Evolutionary conservation across 2,113 vertebrate genomes (phyloP).

Genomic region (Corythornis vintsioides): DNA sequence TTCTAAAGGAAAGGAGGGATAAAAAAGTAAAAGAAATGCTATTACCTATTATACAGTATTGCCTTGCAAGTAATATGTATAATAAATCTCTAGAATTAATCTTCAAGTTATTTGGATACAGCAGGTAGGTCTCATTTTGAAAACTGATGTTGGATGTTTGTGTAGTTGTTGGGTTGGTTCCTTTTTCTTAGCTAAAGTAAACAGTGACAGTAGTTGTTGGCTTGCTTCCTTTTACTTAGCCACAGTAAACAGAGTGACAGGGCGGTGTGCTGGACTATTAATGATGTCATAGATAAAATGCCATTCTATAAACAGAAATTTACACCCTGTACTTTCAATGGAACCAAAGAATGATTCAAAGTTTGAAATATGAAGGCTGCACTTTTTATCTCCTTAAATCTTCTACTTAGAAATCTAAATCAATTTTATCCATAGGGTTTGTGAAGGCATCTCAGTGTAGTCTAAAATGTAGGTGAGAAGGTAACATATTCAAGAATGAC

Average conservation of each 20-base stretch:
- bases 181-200: neutral
- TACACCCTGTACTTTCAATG: neutral
- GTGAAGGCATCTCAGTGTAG: neutral
- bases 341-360: neutral
- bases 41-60: neutral
- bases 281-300: neutral
- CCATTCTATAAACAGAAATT: neutral
- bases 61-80: neutral
- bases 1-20: neutral
- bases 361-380: neutral
- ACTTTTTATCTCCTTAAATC: neutral
- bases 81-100: neutral
- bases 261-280: neutral
- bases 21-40: neutral
- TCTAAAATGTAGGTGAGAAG: neutral
- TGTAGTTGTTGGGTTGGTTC: neutral
- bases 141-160: neutral
- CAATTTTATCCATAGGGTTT: neutral
- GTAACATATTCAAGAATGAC: neutral
- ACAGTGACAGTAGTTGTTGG: neutral
- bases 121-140: neutral
- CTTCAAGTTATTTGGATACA: neutral
- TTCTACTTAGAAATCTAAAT: neutral
- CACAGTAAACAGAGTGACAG: neutral
- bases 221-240: neutral